A percentile compares a stretch with the other conserved stretches of the same genome.
phyloP scores from a whole-genome alignment of 1,140 invertebrate species.

The Mizuhopecten yessoensis region DNA sequence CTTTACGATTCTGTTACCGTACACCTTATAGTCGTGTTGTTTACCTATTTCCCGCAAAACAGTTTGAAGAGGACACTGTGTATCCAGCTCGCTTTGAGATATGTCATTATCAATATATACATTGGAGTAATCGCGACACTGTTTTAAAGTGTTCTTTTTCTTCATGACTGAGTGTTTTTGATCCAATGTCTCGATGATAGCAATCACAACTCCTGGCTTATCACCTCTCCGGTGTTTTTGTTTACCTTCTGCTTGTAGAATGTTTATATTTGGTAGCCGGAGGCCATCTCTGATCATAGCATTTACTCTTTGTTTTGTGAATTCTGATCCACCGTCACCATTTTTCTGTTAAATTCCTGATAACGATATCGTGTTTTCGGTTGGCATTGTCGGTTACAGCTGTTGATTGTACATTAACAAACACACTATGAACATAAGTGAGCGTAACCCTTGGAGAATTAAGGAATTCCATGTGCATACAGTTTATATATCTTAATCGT shows the following conservation, averaged over 20 bases:
- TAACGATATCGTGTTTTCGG: too few relatives aligned
- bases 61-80: not conserved
- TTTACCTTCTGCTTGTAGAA: not conserved
- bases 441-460: too few relatives aligned
- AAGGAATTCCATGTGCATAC: too few relatives aligned
- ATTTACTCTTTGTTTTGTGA: not conserved
- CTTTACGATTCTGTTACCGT: not conserved
- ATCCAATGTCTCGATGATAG: not conserved
- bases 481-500: too few relatives aligned
- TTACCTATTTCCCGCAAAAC: not conserved
- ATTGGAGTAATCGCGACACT: not conserved
- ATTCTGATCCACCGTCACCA: too few relatives aligned
- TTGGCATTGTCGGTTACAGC: too few relatives aligned
- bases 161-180: not conserved
- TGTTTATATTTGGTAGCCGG: not conserved
- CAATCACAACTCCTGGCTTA: slow-evolving; percentile 41
- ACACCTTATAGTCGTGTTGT: not conserved
- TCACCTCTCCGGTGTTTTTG: slow-evolving; percentile 22
- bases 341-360: too few relatives aligned
- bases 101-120: slow-evolving; percentile 47
- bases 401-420: too few relatives aligned
- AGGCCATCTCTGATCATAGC: slow-evolving; percentile 44
- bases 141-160: slow-evolving; percentile 1
- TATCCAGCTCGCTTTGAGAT: not conserved
- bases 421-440: too few relatives aligned